phyloP scores from a whole-genome alignment of 2,888 invertebrate species.

The Eustalomyia histrio region DNA sequence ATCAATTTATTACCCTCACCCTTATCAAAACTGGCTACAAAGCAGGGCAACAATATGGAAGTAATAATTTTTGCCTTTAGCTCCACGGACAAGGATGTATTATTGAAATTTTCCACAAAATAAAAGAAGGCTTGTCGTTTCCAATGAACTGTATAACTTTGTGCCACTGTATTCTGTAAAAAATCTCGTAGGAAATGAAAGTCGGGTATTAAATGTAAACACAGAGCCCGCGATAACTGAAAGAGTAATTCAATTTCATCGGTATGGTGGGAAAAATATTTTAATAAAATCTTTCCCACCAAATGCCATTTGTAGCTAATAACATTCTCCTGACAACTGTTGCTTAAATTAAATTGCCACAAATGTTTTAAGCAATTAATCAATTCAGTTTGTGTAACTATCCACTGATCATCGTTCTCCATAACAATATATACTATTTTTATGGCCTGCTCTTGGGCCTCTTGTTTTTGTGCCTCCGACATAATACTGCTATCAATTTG shows the following conservation, averaged over 20 bases:
- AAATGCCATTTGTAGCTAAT: slow-evolving; percentile 93
- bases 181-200: slow-evolving; percentile 95
- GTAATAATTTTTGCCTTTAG: slow-evolving; percentile 95
- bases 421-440: slow-evolving; percentile 89
- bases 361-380: slow-evolving; percentile 89
- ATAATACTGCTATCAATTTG: slow-evolving; percentile 68
- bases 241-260: slow-evolving; percentile 95
- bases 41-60: slow-evolving; percentile 95
- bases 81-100: slow-evolving; percentile 88
- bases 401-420: slow-evolving; percentile 92
- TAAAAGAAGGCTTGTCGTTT: slow-evolving; percentile 96
- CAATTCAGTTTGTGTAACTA: slow-evolving; percentile 89
- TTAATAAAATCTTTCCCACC: slow-evolving; percentile 93
- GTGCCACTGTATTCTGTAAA: slow-evolving; percentile 92
- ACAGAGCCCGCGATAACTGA: slow-evolving; percentile 92
- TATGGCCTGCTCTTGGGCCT: slow-evolving; percentile 92
- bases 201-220: slow-evolving; percentile 94
- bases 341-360: slow-evolving; percentile 93
- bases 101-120: slow-evolving; percentile 94
- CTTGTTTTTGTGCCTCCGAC: slow-evolving; percentile 82
- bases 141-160: slow-evolving; percentile 96
- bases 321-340: slow-evolving; percentile 88
- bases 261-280: slow-evolving; percentile 94
- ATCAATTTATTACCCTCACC: slow-evolving; percentile 93
- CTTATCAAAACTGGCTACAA: slow-evolving; percentile 95